Conservation (phyloP, 2,888 invertebrate species). For the Protonemura montana region DNA sequence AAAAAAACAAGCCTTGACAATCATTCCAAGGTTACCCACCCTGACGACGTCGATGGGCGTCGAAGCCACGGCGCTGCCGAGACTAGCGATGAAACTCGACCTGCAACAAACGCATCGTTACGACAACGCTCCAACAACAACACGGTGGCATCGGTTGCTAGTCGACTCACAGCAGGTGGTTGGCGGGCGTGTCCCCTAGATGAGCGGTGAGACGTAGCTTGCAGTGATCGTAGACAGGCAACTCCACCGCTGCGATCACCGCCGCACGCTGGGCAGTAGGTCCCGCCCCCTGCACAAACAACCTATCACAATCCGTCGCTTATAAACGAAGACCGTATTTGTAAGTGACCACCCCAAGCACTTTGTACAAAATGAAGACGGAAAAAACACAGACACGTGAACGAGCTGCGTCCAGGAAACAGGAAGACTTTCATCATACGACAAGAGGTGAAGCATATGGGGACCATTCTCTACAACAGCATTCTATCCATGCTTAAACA, state of each 20-base stretch:
- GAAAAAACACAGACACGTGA: too few species aligned
- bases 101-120: conserved; percentile 60
- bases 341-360: too few species aligned
- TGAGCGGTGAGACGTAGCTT: conserved; percentile 75
- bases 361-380: too few species aligned
- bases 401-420: too few species aligned
- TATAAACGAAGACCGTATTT: too few species aligned
- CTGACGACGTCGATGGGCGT: conserved; percentile 93
- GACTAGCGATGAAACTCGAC: conserved; percentile 89
- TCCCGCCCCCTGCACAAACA: conserved; percentile 76
- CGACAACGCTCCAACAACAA: too few species aligned
- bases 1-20: too few species aligned
- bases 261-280: conserved; percentile 94
- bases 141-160: too few species aligned
- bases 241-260: conserved; percentile 90
- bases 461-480: too few species aligned
- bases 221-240: conserved; percentile 91
- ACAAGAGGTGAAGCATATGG: too few species aligned
- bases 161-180: conserved; percentile 85
- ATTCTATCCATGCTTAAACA: too few species aligned
- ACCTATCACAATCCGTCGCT: neutral
- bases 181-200: conserved; percentile 81
- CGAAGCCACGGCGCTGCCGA: conserved; percentile 92
- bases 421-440: too few species aligned
- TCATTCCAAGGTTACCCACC: conserved; percentile 65